phyloP scores from a whole-genome alignment of 2,113 vertebrate species.

The Bujurquina vittata region DNA sequence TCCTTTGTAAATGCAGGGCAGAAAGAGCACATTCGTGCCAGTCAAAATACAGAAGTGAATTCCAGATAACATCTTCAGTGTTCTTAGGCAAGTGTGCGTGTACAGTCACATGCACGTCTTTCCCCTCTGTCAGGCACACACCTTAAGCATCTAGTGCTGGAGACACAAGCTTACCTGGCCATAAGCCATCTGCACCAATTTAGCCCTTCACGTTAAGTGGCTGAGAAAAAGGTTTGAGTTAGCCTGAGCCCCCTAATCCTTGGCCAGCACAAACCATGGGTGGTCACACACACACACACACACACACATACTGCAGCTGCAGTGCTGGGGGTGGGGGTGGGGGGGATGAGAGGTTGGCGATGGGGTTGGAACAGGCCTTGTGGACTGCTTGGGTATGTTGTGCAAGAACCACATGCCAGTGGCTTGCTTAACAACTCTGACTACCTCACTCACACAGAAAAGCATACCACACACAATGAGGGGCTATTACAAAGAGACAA shows the following conservation, averaged over 20 bases:
- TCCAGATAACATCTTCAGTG: conserved; percentile 60
- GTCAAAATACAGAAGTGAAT: conserved; percentile 46
- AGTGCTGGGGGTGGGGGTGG: conserved; percentile 31
- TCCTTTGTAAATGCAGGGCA: conserved; percentile 56
- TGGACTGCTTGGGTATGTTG: conserved; percentile 55
- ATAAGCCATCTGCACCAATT: conserved; percentile 71
- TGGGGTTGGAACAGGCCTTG: conserved; percentile 36
- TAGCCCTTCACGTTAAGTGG: conserved; percentile 73
- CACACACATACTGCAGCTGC: conserved; percentile 52
- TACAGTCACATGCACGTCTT: conserved; percentile 19
- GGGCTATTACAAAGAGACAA: background rate
- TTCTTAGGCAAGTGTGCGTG: background rate
- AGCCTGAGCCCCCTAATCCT: conserved; percentile 73
- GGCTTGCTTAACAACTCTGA: conserved; percentile 37
- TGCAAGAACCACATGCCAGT: conserved; percentile 46
- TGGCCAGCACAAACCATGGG: conserved; percentile 72
- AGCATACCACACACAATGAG: background rate
- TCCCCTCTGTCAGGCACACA: conserved; percentile 30
- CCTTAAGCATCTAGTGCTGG: conserved; percentile 27
- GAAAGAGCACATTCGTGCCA: conserved; percentile 56
- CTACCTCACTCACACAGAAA: conserved; percentile 18
- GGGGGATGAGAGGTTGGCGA: conserved; percentile 29
- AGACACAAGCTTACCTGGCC: conserved; percentile 62
- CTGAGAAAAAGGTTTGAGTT: conserved; percentile 71
- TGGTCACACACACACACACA: conserved; percentile 67